These are phyloP conservation scores for Dendroctonus ponderosae DNA, from an alignment of 1,140 invertebrate species.

Conservation along the genomic window DNA sequence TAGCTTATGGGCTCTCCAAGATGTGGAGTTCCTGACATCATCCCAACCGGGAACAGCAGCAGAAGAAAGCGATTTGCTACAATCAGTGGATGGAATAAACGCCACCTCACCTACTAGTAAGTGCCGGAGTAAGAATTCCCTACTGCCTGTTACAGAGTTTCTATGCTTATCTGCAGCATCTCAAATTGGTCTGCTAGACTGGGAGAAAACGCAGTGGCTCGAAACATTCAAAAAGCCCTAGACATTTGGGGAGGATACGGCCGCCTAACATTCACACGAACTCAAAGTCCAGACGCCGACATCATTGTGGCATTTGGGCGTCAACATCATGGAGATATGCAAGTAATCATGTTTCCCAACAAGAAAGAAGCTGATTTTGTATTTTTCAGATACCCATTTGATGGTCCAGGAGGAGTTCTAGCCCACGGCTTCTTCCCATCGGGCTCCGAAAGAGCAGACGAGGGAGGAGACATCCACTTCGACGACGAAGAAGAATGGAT, in stretches of 20 bases:
- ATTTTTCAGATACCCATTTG: slow-evolving; percentile 61
- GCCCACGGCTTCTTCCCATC: slow-evolving; percentile 76
- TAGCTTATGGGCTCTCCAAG: slow-evolving; percentile 62
- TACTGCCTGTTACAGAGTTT: not conserved
- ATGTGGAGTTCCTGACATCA: slow-evolving; percentile 66
- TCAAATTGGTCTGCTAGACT: slow-evolving; percentile 64
- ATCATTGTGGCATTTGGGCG: slow-evolving; percentile 65
- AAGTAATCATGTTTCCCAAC: slow-evolving; percentile 33
- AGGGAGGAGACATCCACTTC: slow-evolving; percentile 71
- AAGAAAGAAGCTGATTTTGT: too few relatives aligned
- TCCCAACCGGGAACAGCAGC: slow-evolving; percentile 37
- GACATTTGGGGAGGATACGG: slow-evolving; percentile 64
- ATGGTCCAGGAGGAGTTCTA: slow-evolving; percentile 67
- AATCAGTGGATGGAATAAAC: slow-evolving; percentile 60
- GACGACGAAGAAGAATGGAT: slow-evolving; percentile 66
- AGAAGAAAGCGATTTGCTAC: slow-evolving; percentile 59
- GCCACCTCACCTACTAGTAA: slow-evolving; percentile 62
- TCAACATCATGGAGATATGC: slow-evolving; percentile 65
- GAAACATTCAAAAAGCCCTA: slow-evolving; percentile 59
- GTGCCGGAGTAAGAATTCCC: slow-evolving; percentile 19
- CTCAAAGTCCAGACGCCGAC: slow-evolving; percentile 55
- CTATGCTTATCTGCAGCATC: slow-evolving; percentile 53
- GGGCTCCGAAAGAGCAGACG: slow-evolving; percentile 45
- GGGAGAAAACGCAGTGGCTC: slow-evolving; percentile 53
- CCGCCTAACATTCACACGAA: slow-evolving; percentile 56